Evolutionary conservation across 2,113 vertebrate species (phyloP).

Genomic region (Rhinogobius similis): DNA sequence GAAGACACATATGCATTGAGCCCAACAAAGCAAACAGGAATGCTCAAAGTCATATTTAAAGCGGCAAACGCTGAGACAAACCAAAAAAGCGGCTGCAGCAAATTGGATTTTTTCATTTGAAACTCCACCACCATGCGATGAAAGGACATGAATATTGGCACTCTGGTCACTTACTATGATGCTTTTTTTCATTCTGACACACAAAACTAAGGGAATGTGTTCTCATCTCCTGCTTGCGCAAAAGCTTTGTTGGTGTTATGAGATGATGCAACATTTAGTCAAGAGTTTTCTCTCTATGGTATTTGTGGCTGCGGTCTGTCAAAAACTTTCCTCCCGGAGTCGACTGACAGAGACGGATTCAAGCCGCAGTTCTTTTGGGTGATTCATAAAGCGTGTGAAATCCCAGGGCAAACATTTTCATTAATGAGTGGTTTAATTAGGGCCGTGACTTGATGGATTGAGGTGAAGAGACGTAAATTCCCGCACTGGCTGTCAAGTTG

Average conservation of each 20-base stretch:
- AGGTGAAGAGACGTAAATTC: background rate
- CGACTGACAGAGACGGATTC: conserved; percentile 9
- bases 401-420: background rate
- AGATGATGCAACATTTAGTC: conserved; percentile 55
- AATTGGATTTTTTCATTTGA: conserved; percentile 9
- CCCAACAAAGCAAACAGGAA: conserved; percentile 13
- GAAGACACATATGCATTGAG: background rate
- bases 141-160: background rate
- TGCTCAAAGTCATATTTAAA: conserved; percentile 6
- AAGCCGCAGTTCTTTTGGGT: background rate
- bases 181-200: conserved; percentile 23
- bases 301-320: conserved; percentile 26
- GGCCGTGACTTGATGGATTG: background rate
- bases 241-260: background rate
- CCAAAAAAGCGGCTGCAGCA: conserved; percentile 8
- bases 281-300: conserved; percentile 27
- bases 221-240: conserved; percentile 14
- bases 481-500: background rate
- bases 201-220: conserved; percentile 16
- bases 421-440: conserved; percentile 4
- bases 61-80: conserved; percentile 1
- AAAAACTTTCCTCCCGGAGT: background rate
- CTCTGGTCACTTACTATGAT: conserved; percentile 17
- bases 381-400: background rate
- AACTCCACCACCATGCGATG: background rate